Percentiles rank a stretch among this genome's conserved stretches.
Conservation (phyloP, 1,140 invertebrate species). For the Procambarus virginalis region DNA sequence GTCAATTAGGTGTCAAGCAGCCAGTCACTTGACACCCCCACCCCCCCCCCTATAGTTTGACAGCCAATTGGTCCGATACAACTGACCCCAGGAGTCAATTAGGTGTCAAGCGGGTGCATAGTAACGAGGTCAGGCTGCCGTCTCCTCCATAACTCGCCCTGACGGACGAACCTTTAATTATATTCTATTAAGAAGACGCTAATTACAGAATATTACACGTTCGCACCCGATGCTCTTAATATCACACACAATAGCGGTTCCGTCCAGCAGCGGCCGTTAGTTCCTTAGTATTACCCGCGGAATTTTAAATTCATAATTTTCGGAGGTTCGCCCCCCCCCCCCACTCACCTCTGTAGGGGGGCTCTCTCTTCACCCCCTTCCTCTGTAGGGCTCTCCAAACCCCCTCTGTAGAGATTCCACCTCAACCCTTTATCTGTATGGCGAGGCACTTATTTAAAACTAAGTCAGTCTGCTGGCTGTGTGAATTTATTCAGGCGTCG, state of each 20-base stretch:
- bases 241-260: constrained; percentile 1
- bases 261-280: neutral
- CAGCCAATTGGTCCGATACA: neutral
- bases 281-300: too few species aligned
- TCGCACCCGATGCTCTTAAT: constrained; percentile 46
- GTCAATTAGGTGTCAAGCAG: neutral
- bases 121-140: constrained; percentile 10
- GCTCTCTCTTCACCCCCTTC: too few species aligned
- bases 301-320: too few species aligned
- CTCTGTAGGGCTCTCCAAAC: too few species aligned
- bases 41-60: neutral
- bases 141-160: constrained; percentile 31
- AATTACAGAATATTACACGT: constrained; percentile 47
- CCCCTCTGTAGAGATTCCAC: too few species aligned
- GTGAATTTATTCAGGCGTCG: too few species aligned
- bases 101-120: constrained; percentile 29
- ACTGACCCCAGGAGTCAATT: neutral
- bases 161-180: constrained; percentile 34
- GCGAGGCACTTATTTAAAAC: too few species aligned
- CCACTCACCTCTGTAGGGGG: too few species aligned
- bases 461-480: too few species aligned
- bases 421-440: too few species aligned
- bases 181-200: constrained; percentile 40
- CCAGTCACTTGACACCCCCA: neutral
- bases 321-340: too few species aligned